Evolutionary conservation across 2,888 invertebrate species (phyloP).

Genomic region (Diplolepis rosae): DNA sequence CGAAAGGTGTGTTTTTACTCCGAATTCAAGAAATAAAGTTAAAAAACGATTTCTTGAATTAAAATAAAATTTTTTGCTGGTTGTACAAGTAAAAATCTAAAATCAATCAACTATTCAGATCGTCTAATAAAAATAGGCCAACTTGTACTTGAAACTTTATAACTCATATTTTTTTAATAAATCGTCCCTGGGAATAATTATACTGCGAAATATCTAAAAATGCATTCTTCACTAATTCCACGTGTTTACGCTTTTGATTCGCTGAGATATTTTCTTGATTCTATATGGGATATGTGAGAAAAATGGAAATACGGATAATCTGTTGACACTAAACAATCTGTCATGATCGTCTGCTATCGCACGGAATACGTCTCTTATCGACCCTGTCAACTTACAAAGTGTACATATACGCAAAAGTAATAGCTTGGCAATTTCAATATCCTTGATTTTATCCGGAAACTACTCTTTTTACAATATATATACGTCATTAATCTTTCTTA

Average conservation of each 20-base stretch:
- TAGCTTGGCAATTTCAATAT: background rate
- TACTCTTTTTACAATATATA: background rate
- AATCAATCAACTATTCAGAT: too few species aligned
- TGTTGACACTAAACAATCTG: slow-evolving; percentile 9
- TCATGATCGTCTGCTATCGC: slow-evolving; percentile 2
- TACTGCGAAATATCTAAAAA: background rate
- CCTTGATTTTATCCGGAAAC: background rate
- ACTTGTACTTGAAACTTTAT: too few species aligned
- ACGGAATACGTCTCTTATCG: background rate
- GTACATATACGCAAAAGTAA: too few species aligned
- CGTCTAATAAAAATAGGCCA: too few species aligned
- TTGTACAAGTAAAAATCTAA: too few species aligned
- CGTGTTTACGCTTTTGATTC: background rate
- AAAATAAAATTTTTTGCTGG: too few species aligned
- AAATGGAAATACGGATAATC: background rate
- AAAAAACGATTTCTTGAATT: too few species aligned
- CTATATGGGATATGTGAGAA: slow-evolving; percentile 9
- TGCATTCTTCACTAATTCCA: background rate
- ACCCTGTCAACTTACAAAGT: background rate
- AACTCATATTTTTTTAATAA: too few species aligned
- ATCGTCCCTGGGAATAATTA: background rate
- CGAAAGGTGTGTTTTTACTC: too few species aligned
- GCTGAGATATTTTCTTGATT: background rate
- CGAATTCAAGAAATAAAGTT: too few species aligned
- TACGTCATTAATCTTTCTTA: background rate